phyloP scores from a whole-genome alignment of 92 coral and sea anemone species.

The Epizoanthus stellaris region DNA sequence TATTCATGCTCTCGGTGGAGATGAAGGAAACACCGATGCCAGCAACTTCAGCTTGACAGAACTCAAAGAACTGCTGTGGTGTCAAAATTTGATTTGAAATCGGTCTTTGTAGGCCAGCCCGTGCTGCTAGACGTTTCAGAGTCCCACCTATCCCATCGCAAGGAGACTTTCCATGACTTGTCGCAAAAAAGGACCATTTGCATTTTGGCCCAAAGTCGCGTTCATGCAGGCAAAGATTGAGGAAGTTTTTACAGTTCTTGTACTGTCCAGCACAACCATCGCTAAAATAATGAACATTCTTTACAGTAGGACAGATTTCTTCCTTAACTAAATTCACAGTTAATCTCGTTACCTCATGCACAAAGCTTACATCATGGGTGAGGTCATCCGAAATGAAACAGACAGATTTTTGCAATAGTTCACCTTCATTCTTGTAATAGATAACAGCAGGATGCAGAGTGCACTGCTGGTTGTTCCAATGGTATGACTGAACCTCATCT shows the following conservation, averaged over 20 bases:
- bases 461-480: conserved; percentile 5
- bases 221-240: too few relatives aligned
- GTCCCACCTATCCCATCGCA: too few relatives aligned
- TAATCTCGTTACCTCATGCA: conserved; percentile 11
- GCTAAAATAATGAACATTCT: conserved; percentile 21
- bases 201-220: too few relatives aligned
- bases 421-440: neutral
- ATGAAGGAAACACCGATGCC: too few relatives aligned
- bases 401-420: conserved; percentile 25
- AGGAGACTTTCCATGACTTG: too few relatives aligned
- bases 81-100: too few relatives aligned
- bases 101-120: too few relatives aligned
- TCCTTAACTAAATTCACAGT: conserved; percentile 12
- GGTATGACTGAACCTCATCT: conserved; percentile 44
- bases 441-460: conserved; percentile 14
- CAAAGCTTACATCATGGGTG: conserved; percentile 20
- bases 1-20: too few relatives aligned
- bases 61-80: too few relatives aligned
- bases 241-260: conserved; percentile 2
- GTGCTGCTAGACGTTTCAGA: too few relatives aligned
- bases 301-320: conserved; percentile 17
- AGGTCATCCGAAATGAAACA: conserved; percentile 5
- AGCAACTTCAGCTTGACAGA: too few relatives aligned
- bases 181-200: too few relatives aligned
- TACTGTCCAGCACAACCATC: conserved; percentile 16